phyloP scores from a whole-genome alignment of 2,797 vertebrate genomes.

The Babyrousa celebensis region DNA sequence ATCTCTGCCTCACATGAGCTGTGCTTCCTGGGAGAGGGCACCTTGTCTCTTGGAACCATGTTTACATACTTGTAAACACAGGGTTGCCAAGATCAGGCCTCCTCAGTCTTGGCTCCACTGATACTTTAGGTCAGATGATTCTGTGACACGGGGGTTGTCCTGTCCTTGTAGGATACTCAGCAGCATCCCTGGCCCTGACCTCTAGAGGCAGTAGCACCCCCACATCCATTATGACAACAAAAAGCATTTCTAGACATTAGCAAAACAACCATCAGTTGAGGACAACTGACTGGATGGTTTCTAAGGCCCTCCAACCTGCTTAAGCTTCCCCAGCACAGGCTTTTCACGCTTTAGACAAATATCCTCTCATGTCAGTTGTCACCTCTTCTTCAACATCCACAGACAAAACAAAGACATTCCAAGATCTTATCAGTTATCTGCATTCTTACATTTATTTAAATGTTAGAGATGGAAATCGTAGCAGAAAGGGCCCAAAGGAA shows the following conservation, averaged over 20 bases:
- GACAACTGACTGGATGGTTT: not conserved
- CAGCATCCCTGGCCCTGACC: too few relatives aligned
- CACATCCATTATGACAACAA: not conserved
- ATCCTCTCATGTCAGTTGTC: fast-evolving
- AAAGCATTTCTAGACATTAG: too few relatives aligned
- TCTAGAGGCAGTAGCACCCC: not conserved
- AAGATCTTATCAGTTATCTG: not conserved
- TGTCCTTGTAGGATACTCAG: too few relatives aligned
- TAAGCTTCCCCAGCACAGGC: not conserved
- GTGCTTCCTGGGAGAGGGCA: not conserved
- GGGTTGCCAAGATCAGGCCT: not conserved
- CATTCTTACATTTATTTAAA: not conserved
- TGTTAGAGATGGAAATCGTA: not conserved
- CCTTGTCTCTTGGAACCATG: not conserved
- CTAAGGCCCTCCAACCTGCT: not conserved
- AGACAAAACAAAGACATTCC: not conserved
- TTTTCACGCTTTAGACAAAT: not conserved
- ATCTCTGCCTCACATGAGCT: not conserved
- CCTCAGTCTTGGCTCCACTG: not conserved
- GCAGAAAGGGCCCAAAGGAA: not conserved
- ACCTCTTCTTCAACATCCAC: not conserved
- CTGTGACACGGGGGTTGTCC: not conserved
- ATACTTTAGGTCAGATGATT: not conserved
- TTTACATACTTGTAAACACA: not conserved
- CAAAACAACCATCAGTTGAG: not conserved